Conservation (phyloP, 2,113 vertebrate species). For the Hystrix cristata region DNA sequence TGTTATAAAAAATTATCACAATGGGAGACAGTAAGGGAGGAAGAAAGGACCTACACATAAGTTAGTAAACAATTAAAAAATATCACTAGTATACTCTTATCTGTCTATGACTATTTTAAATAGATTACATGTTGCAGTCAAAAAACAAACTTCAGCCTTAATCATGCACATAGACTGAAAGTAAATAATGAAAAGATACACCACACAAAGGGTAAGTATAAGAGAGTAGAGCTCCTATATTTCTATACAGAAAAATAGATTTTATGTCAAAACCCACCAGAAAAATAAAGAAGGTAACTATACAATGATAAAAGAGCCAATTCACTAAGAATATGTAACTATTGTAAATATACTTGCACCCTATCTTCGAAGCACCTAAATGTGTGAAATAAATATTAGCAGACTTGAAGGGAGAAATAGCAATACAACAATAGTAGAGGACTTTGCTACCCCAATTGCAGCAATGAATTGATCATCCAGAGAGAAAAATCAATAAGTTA, state of each 20-base stretch:
- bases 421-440: background rate
- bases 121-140: background rate
- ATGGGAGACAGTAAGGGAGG: background rate
- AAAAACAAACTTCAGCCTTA: background rate
- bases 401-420: background rate
- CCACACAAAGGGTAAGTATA: background rate
- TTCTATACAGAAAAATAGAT: background rate
- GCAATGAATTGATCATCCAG: background rate
- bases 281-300: background rate
- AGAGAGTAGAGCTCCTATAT: background rate
- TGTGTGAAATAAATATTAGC: background rate
- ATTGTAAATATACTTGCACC: background rate
- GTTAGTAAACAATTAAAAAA: background rate
- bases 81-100: background rate
- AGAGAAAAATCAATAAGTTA: background rate
- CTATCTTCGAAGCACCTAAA: background rate
- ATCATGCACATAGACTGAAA: background rate
- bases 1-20: background rate
- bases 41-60: background rate
- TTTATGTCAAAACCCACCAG: too few species aligned
- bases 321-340: background rate
- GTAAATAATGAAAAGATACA: background rate
- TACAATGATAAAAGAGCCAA: background rate
- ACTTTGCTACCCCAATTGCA: background rate
- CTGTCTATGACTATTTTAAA: background rate